Conservation (phyloP, 2,113 vertebrate genomes). For the Gavia stellata region DNA sequence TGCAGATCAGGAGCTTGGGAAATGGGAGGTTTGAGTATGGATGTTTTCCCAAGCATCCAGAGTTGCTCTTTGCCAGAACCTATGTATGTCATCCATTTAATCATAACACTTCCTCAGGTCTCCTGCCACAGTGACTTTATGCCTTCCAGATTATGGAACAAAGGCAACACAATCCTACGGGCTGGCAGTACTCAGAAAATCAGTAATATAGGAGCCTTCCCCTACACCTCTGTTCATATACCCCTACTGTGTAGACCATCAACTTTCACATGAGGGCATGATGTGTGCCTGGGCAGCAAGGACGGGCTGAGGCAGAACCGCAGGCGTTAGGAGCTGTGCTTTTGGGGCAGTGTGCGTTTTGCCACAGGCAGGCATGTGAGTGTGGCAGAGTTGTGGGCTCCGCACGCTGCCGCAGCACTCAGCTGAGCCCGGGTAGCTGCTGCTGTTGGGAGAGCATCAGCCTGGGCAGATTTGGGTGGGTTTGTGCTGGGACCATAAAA, state of each 20-base stretch:
- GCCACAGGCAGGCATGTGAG: accelerated
- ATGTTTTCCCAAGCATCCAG: not conserved
- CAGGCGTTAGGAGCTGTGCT: not conserved
- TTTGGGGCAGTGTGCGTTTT: accelerated
- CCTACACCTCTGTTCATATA: not conserved
- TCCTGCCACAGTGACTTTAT: not conserved
- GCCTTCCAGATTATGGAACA: not conserved
- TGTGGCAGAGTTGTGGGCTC: not conserved
- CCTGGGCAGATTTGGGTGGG: not conserved
- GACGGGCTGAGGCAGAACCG: not conserved
- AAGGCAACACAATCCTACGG: not conserved
- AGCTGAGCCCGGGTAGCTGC: not conserved
- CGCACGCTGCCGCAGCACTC: accelerated
- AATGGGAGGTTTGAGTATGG: not conserved
- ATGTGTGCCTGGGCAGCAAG: not conserved
- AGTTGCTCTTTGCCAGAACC: not conserved
- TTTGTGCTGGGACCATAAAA: not conserved
- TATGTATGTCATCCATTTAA: not conserved
- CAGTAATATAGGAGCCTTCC: not conserved
- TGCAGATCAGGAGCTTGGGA: not conserved
- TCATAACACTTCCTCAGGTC: not conserved
- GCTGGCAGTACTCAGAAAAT: not conserved
- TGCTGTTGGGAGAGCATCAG: not conserved
- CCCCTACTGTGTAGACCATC: not conserved
- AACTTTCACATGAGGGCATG: accelerated